Conservation (phyloP, 1,140 invertebrate species). For the Schmidtea mediterranea region DNA sequence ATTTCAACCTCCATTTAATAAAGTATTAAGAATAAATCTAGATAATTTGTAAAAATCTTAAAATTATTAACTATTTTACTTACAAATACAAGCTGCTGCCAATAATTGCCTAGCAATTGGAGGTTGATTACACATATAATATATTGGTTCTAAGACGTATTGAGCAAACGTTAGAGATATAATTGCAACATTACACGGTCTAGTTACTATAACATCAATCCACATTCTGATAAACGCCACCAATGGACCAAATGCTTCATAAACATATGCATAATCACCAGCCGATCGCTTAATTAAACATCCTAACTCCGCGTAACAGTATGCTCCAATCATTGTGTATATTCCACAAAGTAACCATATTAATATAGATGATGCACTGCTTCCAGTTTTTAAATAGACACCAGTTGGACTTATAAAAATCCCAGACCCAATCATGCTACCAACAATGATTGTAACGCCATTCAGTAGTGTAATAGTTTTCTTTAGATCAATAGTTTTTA, state of each 20-base stretch:
- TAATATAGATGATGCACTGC: conserved; percentile 50
- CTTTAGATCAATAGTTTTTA: conserved; percentile 10
- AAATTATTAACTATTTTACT: no score
- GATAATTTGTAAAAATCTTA: no score
- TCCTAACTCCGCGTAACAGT: conserved; percentile 23
- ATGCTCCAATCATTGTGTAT: conserved; percentile 40
- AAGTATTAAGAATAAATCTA: no score
- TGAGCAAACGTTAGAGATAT: conserved; percentile 24
- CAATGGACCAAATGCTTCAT: conserved; percentile 12
- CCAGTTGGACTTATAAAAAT: conserved; percentile 87
- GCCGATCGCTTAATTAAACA: conserved; percentile 19
- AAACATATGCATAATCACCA: conserved; percentile 22
- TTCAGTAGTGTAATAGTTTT: conserved; percentile 18
- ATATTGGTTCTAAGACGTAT: conserved; percentile 25
- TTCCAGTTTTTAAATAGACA: conserved; percentile 49
- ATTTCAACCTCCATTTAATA: no score
- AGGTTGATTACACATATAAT: conserved; percentile 22
- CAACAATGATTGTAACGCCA: conserved; percentile 24
- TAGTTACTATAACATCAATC: conserved; percentile 34
- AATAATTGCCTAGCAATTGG: not conserved
- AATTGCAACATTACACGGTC: conserved; percentile 38
- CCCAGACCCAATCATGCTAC: conserved; percentile 36
- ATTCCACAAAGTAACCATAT: conserved; percentile 53
- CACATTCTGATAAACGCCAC: conserved; percentile 12
- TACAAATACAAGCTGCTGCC: not conserved